phyloP scores from a whole-genome alignment of 2,113 vertebrate genomes.

The Poeciliopsis retropinna region DNA sequence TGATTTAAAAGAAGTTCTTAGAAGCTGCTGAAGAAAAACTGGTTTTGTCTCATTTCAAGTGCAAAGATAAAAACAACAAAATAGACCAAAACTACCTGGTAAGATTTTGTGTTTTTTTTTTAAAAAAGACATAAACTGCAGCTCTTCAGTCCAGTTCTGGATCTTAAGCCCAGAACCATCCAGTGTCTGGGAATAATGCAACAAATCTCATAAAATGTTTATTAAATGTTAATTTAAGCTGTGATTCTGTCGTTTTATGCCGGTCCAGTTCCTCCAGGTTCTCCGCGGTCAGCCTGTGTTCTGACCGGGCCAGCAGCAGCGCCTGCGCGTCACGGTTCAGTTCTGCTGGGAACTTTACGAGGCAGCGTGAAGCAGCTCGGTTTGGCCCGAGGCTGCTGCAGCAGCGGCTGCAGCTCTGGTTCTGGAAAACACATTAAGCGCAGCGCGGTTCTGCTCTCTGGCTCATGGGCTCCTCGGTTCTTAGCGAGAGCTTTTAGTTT shows the following conservation, averaged over 20 bases:
- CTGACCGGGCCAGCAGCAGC: constrained; percentile 4
- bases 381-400: constrained; percentile 36
- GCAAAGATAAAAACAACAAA: too few species aligned
- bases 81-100: too few species aligned
- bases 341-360: constrained; percentile 62
- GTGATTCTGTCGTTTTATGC: neutral
- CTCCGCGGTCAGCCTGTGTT: constrained; percentile 2
- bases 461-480: neutral
- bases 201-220: neutral
- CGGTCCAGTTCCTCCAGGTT: neutral
- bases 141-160: neutral
- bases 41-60: too few species aligned
- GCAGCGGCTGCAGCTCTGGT: neutral
- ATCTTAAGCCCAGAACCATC: too few species aligned
- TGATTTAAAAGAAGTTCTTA: too few species aligned
- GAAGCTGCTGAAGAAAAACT: too few species aligned
- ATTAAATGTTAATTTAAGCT: neutral
- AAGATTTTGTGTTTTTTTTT: too few species aligned
- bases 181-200: neutral
- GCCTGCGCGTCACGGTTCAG: constrained; percentile 3
- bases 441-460: neutral
- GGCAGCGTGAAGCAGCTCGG: constrained; percentile 39
- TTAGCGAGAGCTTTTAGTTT: constrained; percentile 1
- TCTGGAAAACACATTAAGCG: constrained; percentile 63
- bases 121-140: too few species aligned